phyloP scores from a whole-genome alignment of 2,797 vertebrate genomes.

The Pseudotriccus pelzelni region DNA sequence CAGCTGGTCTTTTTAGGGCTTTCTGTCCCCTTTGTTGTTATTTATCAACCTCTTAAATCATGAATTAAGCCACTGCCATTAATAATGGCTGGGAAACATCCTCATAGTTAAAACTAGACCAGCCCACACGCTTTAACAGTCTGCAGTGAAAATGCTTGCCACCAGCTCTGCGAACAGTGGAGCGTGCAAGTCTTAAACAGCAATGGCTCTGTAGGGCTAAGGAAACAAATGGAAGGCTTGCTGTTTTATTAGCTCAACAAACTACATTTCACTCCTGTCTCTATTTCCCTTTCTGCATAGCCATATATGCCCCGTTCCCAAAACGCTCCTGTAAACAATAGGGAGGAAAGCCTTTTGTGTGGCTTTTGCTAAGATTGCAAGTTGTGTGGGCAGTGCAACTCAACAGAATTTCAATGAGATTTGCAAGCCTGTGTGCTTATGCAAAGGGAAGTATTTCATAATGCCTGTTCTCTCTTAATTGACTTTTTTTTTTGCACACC shows the following conservation, averaged over 20 bases:
- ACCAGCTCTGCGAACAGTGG: background rate
- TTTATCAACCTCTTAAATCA: background rate
- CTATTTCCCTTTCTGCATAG: background rate
- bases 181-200: background rate
- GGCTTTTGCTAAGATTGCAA: background rate
- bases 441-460: slow-evolving; percentile 14
- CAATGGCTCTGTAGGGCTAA: slow-evolving; percentile 4
- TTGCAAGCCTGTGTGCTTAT: background rate
- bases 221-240: slow-evolving; percentile 39
- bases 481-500: background rate
- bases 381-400: slow-evolving; percentile 30
- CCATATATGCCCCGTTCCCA: background rate
- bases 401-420: slow-evolving; percentile 21
- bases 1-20: background rate
- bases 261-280: slow-evolving; percentile 4
- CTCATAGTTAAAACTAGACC: background rate
- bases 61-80: background rate
- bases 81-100: background rate
- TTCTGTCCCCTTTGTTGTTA: background rate
- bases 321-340: slow-evolving; percentile 7
- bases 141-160: background rate
- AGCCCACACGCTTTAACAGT: background rate
- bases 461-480: background rate
- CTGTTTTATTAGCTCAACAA: slow-evolving; percentile 38
- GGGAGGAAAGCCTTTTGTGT: slow-evolving; percentile 42